Base-by-base conservation (phyloP, 2,113 vertebrate species). In the Sinocyclocheilus maitianheensis region DNA sequence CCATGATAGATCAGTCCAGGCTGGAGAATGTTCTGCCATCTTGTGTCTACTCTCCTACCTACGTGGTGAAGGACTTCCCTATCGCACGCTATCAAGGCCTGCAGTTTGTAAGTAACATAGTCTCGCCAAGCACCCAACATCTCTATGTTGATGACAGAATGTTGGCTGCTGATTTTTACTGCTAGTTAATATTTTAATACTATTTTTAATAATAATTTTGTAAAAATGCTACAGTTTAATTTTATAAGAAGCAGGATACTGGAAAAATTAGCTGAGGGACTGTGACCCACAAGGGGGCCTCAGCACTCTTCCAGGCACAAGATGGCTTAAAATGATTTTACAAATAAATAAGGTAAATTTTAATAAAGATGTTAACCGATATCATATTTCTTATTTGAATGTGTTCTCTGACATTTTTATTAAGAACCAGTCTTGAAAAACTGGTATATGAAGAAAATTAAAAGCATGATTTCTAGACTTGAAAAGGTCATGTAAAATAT, bases 71-170 rank as follows among this genome's bases (percentile, higher is more conserved):
- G 95, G 98, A 99, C 86, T 99, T 99, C 83, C 97, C 97, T 88
- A 99, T 99, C 14, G 98, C 98, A 83, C 96, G 98, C 95, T 99
- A 99, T 93, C 98, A 99, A 91, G 98, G 98, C 58, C 96, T 99
- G 89, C 98, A 99, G 75, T 99, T 99, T 71, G 98, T 99, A 88
- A 97, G 98, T 98, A 80, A 22, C 46, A 34, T 34, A 67, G 20
- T 34, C 58, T 53, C 30, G 13, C 30, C 22, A 67, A 18, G 72
- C 55, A 76, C 79, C 2, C 58, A 34, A 34, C 30, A 34, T 81
- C 4, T 80, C 84, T 62, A 71, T 77, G 22, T 37, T 71, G 6
- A 34, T 69, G 37, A 37, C 37, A 37, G 37, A 37, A 37, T 37
- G 37, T 37, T 37, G 37, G 37, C 37, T 37, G 37, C 37, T 37